These are phyloP conservation scores for Meloe dianella DNA, from an alignment of 2,888 invertebrate genomes.

Conservation along the genomic window DNA sequence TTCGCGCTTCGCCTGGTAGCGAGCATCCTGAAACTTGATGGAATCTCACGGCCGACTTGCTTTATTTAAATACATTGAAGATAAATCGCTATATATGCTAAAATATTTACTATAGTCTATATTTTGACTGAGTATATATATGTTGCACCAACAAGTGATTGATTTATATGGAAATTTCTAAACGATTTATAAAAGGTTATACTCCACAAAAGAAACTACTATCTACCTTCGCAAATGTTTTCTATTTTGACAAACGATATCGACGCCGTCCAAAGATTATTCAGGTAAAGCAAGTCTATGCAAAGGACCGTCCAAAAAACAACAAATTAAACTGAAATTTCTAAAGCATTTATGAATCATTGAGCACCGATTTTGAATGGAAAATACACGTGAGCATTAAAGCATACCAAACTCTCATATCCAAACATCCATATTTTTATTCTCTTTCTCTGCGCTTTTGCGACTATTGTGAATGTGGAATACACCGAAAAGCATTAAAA, in stretches of 20 bases:
- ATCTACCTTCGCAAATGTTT: neutral
- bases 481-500: too few relatives aligned
- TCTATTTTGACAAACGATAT: neutral
- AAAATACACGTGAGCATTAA: too few relatives aligned
- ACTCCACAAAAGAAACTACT: slow-evolving; percentile 10
- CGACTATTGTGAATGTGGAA: too few relatives aligned
- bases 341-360: too few relatives aligned
- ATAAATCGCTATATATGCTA: slow-evolving; percentile 46
- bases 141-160: slow-evolving; percentile 47
- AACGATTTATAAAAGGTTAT: slow-evolving; percentile 32
- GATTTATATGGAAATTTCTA: slow-evolving; percentile 48
- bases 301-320: too few relatives aligned
- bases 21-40: slow-evolving; percentile 54
- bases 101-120: slow-evolving; percentile 5
- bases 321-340: too few relatives aligned
- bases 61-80: slow-evolving; percentile 55
- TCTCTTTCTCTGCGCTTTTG: too few relatives aligned
- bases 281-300: too few relatives aligned
- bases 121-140: slow-evolving; percentile 32
- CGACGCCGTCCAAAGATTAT: too few relatives aligned
- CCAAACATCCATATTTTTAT: too few relatives aligned
- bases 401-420: too few relatives aligned
- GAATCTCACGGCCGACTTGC: slow-evolving; percentile 55
- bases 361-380: too few relatives aligned
- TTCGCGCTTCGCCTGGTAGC: slow-evolving; percentile 51